Evolutionary conservation across 2,888 invertebrate species (phyloP), one percentile per base, ranked within the genome.

Genomic region (Parnassius glacialis): DNA sequence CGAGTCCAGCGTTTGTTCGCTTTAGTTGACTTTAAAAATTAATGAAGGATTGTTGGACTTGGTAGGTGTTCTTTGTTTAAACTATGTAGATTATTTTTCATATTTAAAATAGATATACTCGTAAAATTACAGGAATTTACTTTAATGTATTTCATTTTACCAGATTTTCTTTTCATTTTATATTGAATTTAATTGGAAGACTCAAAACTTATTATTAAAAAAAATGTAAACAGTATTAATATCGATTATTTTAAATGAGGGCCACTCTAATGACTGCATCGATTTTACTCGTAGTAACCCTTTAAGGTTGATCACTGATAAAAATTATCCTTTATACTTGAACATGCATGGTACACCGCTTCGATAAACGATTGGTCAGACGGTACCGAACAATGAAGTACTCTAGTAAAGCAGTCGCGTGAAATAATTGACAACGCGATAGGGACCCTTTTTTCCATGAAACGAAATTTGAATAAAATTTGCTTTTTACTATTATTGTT

Each of bases 311-410:
- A 52, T 52, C 62, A 55, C 70, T 68, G 70, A 73, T 74, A 74
- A 77, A 80, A 87, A 88, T 88, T 87, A 89, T 88, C 88, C 81
- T 84, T 85, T 81, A 81, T 81, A 79, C 82, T 82, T 77, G 74
- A 79, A 73, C 70, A 72, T 70, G 71, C 74, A 84, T 78, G 87
- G 86, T 85, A 81, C 79, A 73, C 77, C 80, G 87, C 83, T 79
- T 74, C 79, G 74, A 78, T 85, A 87, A 85, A 79, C 78, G 78
- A 73, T 78, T 79, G 85, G 85, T 83, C 85, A 82, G 81, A 72
- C 79, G 73, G 73, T 64, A 65, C 77, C 75, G 78, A 81, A 81
- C 81, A 84, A 81, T 73, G 75, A 75, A 72, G 78, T 81, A 79
- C 84, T 87, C 84, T 84, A 79, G 78, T 10, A 48, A 74, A 70